Percentiles rank a stretch among this genome's conserved stretches.
Conservation (phyloP, 2,113 vertebrate species). For the Apistogramma diplotaenia region DNA sequence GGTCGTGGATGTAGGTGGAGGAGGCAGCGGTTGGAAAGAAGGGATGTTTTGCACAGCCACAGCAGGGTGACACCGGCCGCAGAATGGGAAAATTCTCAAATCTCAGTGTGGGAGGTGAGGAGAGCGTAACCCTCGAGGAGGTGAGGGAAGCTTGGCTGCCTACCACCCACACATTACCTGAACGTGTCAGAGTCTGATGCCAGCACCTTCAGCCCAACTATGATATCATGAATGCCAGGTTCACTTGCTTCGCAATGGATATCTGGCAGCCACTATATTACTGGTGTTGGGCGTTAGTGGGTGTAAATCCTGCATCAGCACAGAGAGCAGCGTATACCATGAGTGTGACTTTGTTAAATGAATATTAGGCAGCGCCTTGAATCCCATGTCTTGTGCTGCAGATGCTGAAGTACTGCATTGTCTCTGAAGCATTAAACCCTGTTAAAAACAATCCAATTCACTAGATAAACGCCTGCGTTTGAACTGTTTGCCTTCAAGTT, state of each 20-base stretch:
- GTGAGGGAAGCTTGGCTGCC: conserved; percentile 61
- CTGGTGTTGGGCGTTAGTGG: conserved; percentile 13
- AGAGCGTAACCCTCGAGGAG: conserved; percentile 64
- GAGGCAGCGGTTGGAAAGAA: conserved; percentile 58
- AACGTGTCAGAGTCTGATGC: conserved; percentile 44
- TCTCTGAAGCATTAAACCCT: conserved; percentile 48
- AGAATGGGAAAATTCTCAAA: conserved; percentile 59
- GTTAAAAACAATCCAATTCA: conserved; percentile 55
- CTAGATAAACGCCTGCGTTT: conserved; percentile 61
- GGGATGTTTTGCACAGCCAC: conserved; percentile 64
- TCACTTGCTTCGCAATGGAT: conserved; percentile 47
- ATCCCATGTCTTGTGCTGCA: conserved; percentile 3
- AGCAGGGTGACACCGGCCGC: conserved; percentile 53
- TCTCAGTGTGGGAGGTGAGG: conserved; percentile 58
- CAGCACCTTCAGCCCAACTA: conserved; percentile 56
- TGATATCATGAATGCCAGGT: conserved; percentile 64
- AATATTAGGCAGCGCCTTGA: not conserved
- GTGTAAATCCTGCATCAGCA: conserved; percentile 14
- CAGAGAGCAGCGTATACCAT: not conserved
- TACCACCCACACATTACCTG: conserved; percentile 62
- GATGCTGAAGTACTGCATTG: conserved; percentile 46
- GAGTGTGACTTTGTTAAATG: not conserved
- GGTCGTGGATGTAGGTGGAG: conserved; percentile 70
- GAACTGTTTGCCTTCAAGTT: conserved; percentile 58
- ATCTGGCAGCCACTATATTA: conserved; percentile 25